A percentile compares a stretch with the other conserved stretches of the same genome.
Evolutionary conservation across 2,888 invertebrate genomes (phyloP).

Genomic region (Deilephila porcellus): DNA sequence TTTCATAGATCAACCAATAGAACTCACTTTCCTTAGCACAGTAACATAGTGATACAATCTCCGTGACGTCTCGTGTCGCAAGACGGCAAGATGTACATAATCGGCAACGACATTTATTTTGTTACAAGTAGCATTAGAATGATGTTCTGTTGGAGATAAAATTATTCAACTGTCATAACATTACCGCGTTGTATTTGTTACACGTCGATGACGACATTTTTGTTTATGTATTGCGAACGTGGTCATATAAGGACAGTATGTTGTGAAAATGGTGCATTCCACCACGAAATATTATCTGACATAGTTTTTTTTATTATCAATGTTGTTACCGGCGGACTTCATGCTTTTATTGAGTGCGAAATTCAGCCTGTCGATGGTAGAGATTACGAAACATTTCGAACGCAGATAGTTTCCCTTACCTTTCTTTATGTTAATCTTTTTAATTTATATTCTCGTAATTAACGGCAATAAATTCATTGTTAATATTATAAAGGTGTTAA

Average conservation of each 20-base stretch:
- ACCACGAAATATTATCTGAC: background rate
- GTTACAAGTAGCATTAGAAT: slow-evolving; percentile 64
- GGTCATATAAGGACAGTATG: background rate
- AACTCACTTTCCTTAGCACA: slow-evolving; percentile 73
- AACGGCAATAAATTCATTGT: background rate
- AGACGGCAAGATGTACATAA: slow-evolving; percentile 60
- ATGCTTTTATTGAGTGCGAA: background rate
- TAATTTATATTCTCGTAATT: background rate
- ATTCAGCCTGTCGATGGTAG: background rate
- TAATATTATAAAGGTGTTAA: background rate
- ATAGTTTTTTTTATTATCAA: background rate
- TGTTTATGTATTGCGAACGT: slow-evolving; percentile 35
- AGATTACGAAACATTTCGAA: background rate
- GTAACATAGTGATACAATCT: slow-evolving; percentile 67
- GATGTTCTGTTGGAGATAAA: slow-evolving; percentile 70
- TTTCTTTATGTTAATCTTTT: background rate
- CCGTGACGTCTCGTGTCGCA: slow-evolving; percentile 62
- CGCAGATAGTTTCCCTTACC: background rate
- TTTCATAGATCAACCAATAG: slow-evolving; percentile 62
- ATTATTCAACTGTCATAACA: slow-evolving; percentile 62
- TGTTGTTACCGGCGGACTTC: no score
- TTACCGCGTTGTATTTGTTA: slow-evolving; percentile 52
- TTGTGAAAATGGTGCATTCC: slow-evolving; percentile 21
- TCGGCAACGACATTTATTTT: slow-evolving; percentile 69
- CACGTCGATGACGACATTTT: slow-evolving; percentile 53